A percentile compares a stretch with the other conserved stretches of the same genome.
These are phyloP conservation scores for Syrphus vitripennis DNA, from an alignment of 2,888 invertebrate species.

Conservation along the genomic window DNA sequence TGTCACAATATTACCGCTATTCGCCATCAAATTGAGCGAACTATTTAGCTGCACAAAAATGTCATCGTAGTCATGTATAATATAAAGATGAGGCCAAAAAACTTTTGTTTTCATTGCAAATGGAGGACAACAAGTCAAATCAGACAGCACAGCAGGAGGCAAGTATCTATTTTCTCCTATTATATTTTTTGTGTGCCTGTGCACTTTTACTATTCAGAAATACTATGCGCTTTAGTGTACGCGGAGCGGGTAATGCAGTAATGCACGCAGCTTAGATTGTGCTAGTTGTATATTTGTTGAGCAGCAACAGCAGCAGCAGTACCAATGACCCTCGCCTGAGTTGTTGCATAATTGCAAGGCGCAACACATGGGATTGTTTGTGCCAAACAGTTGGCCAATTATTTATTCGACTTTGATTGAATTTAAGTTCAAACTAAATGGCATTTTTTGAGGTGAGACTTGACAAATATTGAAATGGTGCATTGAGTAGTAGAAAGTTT, in stretches of 20 bases:
- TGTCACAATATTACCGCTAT: conserved; percentile 5
- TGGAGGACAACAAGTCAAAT: not conserved
- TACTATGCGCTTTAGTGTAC: not conserved
- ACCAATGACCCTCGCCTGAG: conserved; percentile 23
- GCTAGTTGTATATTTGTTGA: not conserved
- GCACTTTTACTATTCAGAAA: conserved; percentile 19
- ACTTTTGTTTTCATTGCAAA: conserved; percentile 65
- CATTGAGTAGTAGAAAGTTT: no score
- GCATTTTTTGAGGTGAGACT: not conserved
- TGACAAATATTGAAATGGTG: no score
- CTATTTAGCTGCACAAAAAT: not conserved
- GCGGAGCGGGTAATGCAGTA: no score
- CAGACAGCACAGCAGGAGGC: not conserved
- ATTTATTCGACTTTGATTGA: not conserved
- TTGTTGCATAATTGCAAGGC: conserved; percentile 6
- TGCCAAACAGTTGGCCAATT: not conserved
- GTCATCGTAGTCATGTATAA: not conserved
- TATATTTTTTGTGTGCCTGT: not conserved
- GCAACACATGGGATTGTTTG: not conserved
- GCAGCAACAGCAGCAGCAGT: not conserved
- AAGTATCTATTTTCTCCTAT: not conserved
- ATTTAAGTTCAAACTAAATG: not conserved
- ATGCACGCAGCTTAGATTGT: conserved; percentile 19
- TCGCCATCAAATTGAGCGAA: not conserved
- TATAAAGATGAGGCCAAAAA: conserved; percentile 44